Base-by-base conservation (phyloP, 1,140 invertebrate genomes). In the Ditylenchus dipsaci region DNA sequence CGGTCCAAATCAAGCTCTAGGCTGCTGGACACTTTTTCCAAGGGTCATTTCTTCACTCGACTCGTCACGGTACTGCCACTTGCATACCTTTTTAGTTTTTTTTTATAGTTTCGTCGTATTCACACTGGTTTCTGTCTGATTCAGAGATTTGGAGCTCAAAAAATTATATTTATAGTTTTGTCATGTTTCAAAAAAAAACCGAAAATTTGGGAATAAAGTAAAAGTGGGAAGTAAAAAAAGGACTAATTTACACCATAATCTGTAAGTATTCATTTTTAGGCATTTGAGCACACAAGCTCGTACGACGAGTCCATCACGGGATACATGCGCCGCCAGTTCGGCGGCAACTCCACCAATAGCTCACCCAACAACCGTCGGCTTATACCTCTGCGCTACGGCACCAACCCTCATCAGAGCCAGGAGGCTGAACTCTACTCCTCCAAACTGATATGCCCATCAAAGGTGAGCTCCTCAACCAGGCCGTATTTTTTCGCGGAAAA, bases 331-430 rank as follows among this genome's bases (percentile, higher is more conserved):
- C 90, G 90, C 76, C 89, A 95, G 80, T 96, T 91, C 82, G 90
- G 90, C 1, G 79, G 85, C 0, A 89, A 89, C 8, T 38, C 33
- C 33, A n/a, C n/a, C n/a, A 38, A 38, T 11, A 17, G 49, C 15
- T 53, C 49, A 8, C 49, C 49, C n/a, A 53, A 53, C 15, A 86
- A 73, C 29, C 17, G 38, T 27, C 64, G 76, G 26, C 62, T 66
- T 17, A 38, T 76, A 11, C 42, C 77, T 8, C 69, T 80, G 19
- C 87, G 93, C 74, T 98, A 97, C 86, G 94, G 93, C 72, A 96
- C 95, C 91, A 97, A 97, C 85, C 94, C 94, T 0, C 94, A 97
- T 82, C 94, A 97, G 83, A 94, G 93, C 81, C 92, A 92, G 1
- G 75, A 80, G 43, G 95, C 95, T 0, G 93, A 97, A 81, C 85